phyloP scores from a whole-genome alignment of 2,888 invertebrate species.

The Melanostoma mellinum region DNA sequence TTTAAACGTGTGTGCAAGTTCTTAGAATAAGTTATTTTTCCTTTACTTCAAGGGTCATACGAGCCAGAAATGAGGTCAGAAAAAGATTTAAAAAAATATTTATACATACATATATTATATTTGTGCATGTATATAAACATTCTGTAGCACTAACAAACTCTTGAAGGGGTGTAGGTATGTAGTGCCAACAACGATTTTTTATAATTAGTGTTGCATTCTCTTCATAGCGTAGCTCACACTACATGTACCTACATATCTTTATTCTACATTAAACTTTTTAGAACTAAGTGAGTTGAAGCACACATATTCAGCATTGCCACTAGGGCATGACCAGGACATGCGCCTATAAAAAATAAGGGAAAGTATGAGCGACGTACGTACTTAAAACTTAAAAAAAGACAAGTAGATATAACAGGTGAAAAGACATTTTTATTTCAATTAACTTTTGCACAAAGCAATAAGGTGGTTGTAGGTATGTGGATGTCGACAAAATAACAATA shows the following conservation, averaged over 20 bases:
- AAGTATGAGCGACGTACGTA: conserved; percentile 26
- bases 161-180: conserved; percentile 41
- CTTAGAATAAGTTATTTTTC: conserved; percentile 43
- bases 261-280: conserved; percentile 50
- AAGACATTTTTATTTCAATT: neutral
- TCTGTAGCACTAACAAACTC: conserved; percentile 46
- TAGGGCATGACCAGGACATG: conserved; percentile 43
- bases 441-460: too few species aligned
- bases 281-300: conserved; percentile 48
- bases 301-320: conserved; percentile 49
- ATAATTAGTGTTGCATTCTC: conserved; percentile 58
- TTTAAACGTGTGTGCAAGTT: conserved; percentile 52
- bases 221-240: neutral
- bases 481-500: too few species aligned
- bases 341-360: conserved; percentile 14
- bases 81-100: conserved; percentile 27
- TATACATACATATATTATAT: neutral
- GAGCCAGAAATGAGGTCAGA: conserved; percentile 53
- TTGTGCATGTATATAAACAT: neutral
- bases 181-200: conserved; percentile 43
- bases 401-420: neutral
- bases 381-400: conserved; percentile 1
- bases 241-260: conserved; percentile 17
- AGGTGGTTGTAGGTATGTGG: too few species aligned
- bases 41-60: conserved; percentile 53